Base-by-base conservation (phyloP, 2,797 vertebrate genomes). In the Enteromius afrohamiltoni region DNA sequence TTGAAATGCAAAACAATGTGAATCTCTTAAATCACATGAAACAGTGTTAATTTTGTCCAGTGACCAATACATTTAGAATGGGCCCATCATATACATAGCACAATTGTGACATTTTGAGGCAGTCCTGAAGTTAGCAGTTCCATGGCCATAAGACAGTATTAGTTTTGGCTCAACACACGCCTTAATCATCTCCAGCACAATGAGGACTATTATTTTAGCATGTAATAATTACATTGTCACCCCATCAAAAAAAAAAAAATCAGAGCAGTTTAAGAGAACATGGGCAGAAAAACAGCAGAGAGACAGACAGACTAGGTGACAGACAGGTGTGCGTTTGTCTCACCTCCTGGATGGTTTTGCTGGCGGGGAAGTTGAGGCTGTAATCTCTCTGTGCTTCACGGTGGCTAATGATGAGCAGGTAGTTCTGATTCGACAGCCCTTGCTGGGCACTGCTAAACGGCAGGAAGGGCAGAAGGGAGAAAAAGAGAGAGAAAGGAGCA, bases 261-360 rank as follows among this genome's bases (percentile, higher is more conserved):
- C 51, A 10, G 16, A 65, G 70, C 0, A 2, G 31, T 37, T 70
- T 68, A 11, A 73, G 31, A 65, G 45, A 55, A 65, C n/a, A 58
- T 4, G 17, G 49, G 23, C 64, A 76, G 45, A 55, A 67, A 74
- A 16, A 8, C 34, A 49, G 13, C 31, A 77, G 79, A 60, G 16
- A 60, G 78, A 84, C 60, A 90, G 79, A 85, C 67, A 62, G 86
- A 88, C 84, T 86, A 42, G 78, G 83, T 87, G 85, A 45, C 69
- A 60, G 80, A 79, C 68, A 69, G 71, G 81, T 87, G 80, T 79
- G 82, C 71, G 88, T 87, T 89, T 87, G 91, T 92, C 95, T 92
- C 95, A 99, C 98, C 97, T 99, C 98, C 92, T 99, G 98, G 93
- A 99, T 97, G 89, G 98, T 99, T 96, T 96, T 97, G 95, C 95